phyloP scores from a whole-genome alignment of 2,113 vertebrate species.

The Semicossyphus pulcher region DNA sequence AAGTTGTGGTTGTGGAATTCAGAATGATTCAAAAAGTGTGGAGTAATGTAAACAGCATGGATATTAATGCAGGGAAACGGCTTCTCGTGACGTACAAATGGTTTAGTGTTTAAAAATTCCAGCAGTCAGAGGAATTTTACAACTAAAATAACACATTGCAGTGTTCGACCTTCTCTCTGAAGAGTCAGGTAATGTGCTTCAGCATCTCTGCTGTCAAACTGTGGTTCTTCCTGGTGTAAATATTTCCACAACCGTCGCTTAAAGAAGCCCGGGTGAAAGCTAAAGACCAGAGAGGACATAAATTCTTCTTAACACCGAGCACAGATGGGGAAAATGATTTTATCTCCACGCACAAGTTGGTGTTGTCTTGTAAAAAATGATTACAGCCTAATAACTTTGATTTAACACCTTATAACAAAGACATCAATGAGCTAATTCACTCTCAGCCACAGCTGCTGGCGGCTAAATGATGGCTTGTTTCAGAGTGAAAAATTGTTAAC shows the following conservation, averaged over 20 bases:
- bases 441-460: conserved; percentile 45
- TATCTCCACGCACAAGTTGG: conserved; percentile 40
- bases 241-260: conserved; percentile 16
- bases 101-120: conserved; percentile 48
- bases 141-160: conserved; percentile 14
- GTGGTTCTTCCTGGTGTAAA: background rate
- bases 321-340: conserved; percentile 57
- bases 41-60: conserved; percentile 41
- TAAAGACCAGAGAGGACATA: conserved; percentile 31
- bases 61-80: conserved; percentile 24
- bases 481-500: conserved; percentile 44
- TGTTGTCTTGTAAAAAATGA: conserved; percentile 65
- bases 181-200: conserved; percentile 11
- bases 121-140: conserved; percentile 29
- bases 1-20: conserved; percentile 24
- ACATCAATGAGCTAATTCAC: conserved; percentile 63
- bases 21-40: conserved; percentile 23
- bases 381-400: conserved; percentile 76
- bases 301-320: conserved; percentile 29
- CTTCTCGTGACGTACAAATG: conserved; percentile 36
- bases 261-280: conserved; percentile 25
- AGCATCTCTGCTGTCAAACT: conserved; percentile 11
- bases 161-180: conserved; percentile 14
- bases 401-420: conserved; percentile 75
- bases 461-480: conserved; percentile 58